phyloP scores from a whole-genome alignment of 2,113 vertebrate species.

The Pachycephala philippinensis region DNA sequence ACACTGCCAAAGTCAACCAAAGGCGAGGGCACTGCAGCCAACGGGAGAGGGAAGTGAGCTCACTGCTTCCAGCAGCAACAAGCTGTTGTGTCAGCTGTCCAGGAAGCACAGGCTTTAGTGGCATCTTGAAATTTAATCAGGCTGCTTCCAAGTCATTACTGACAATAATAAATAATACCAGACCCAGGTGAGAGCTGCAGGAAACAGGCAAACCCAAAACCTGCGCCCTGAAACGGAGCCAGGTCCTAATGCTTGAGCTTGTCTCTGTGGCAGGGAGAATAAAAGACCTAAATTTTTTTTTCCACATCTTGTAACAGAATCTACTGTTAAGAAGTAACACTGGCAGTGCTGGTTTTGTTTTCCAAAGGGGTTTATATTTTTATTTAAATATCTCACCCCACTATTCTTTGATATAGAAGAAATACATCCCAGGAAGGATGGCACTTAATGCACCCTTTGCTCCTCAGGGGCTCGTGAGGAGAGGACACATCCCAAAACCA shows the following conservation, averaged over 20 bases:
- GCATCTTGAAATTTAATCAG: constrained; percentile 2
- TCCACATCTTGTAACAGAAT: background rate
- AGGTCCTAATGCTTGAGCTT: background rate
- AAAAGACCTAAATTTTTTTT: background rate
- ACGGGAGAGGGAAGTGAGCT: constrained; percentile 56
- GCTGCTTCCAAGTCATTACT: constrained; percentile 35
- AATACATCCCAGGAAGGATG: background rate
- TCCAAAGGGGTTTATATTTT: background rate
- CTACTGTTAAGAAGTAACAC: background rate
- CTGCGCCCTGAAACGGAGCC: background rate
- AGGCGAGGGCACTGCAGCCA: background rate
- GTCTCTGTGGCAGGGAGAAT: background rate
- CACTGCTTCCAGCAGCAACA: constrained; percentile 53
- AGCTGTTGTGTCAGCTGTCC: constrained; percentile 64
- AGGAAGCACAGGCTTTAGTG: constrained; percentile 25
- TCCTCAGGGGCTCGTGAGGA: background rate
- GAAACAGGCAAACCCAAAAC: background rate
- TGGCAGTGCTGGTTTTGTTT: background rate
- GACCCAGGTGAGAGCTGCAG: background rate
- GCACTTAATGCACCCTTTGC: background rate
- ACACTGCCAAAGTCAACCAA: background rate
- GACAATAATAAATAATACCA: background rate
- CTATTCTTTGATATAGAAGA: rapidly evolving
- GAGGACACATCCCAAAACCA: background rate
- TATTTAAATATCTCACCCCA: background rate